phyloP scores from a whole-genome alignment of 1,140 invertebrate genomes.

The Teleogryllus occipitalis region DNA sequence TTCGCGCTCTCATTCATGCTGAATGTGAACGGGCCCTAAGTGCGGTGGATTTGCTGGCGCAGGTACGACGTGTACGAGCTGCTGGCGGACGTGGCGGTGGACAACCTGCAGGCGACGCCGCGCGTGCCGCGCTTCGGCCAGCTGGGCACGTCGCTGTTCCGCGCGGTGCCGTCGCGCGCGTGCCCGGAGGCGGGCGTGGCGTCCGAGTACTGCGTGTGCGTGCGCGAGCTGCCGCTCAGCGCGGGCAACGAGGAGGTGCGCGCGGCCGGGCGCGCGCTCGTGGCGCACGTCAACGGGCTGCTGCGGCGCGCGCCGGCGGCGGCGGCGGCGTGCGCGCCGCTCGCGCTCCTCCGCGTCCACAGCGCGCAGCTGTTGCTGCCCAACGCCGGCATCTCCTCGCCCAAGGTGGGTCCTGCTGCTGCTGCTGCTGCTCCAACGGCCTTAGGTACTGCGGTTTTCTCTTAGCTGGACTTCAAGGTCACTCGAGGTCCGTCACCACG shows the following conservation, averaged over 20 bases:
- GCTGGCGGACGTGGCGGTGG: slow-evolving; percentile 31
- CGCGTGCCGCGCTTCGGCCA: slow-evolving; percentile 20
- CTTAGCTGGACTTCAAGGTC: no score
- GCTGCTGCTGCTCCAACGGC: no score
- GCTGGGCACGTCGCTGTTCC: slow-evolving; percentile 28
- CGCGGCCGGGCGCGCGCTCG: slow-evolving; percentile 17
- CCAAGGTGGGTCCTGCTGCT: no score
- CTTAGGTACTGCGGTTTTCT: no score
- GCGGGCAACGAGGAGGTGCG: slow-evolving; percentile 18
- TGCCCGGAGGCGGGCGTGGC: slow-evolving; percentile 41
- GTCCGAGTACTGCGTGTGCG: slow-evolving; percentile 42
- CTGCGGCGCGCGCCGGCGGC: neutral
- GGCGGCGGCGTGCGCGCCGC: slow-evolving; percentile 17
- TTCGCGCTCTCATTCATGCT: no score
- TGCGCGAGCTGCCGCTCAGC: slow-evolving; percentile 24
- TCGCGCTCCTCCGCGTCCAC: slow-evolving; percentile 29
- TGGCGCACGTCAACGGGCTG: slow-evolving; percentile 22
- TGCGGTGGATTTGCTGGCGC: no score
- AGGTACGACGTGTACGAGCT: slow-evolving; percentile 39
- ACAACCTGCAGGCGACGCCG: slow-evolving; percentile 14
- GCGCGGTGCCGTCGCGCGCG: slow-evolving; percentile 34
- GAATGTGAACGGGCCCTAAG: no score
- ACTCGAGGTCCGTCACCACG: no score
- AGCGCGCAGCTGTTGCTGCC: slow-evolving; percentile 23
- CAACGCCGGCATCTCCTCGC: no score